Conservation (phyloP, 2,113 vertebrate genomes). For the Onychostoma macrolepis region DNA sequence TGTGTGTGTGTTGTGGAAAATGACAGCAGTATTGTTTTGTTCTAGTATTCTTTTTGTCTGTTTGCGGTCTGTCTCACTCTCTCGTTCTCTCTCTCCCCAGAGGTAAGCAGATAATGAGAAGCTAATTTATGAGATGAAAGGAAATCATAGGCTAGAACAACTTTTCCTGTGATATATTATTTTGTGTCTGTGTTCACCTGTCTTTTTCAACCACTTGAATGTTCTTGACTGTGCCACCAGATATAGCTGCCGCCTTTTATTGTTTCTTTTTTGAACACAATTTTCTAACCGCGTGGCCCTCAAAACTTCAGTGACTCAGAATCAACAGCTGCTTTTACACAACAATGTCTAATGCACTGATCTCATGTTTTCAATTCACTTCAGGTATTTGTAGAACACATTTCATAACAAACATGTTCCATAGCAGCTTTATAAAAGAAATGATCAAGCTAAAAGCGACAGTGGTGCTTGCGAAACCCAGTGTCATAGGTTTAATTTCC, state of each 20-base stretch:
- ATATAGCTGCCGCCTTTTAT: too few relatives aligned
- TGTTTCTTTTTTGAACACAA: neutral
- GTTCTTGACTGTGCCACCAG: neutral
- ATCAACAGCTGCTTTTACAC: neutral
- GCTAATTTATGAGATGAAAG: constrained; percentile 12
- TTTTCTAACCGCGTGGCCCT: neutral
- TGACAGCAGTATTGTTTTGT: neutral
- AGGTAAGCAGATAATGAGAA: constrained; percentile 20
- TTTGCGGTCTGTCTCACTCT: neutral
- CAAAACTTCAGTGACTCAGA: neutral
- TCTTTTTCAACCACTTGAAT: neutral
- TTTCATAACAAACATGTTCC: neutral
- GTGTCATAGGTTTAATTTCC: neutral
- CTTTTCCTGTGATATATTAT: constrained; percentile 1
- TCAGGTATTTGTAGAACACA: neutral
- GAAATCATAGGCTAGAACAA: neutral
- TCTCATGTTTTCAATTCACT: neutral
- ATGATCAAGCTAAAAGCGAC: neutral
- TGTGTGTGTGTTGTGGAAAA: neutral
- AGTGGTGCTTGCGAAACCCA: neutral
- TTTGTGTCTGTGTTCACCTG: neutral
- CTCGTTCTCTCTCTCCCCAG: neutral
- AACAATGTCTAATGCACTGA: neutral
- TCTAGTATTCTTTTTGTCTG: neutral
- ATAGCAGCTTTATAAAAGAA: neutral